Conservation (phyloP, 1,140 invertebrate genomes). For the Liolophura sinensis region DNA sequence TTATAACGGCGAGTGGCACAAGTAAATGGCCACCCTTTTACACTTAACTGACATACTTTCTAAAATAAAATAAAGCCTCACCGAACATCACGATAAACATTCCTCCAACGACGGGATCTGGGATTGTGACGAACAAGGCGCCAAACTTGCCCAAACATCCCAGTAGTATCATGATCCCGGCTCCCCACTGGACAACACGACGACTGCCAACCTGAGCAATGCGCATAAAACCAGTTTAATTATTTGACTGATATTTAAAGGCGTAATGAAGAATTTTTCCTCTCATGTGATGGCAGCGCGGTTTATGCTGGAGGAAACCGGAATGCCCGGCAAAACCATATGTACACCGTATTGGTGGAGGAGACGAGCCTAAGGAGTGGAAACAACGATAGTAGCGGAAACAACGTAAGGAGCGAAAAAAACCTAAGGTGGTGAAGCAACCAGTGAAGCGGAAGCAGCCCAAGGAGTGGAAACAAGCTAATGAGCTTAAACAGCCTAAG, state of each 20-base stretch:
- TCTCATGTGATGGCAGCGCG: too few relatives aligned
- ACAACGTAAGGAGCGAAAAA: too few relatives aligned
- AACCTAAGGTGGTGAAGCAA: too few relatives aligned
- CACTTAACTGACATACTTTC: neutral
- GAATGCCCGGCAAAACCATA: too few relatives aligned
- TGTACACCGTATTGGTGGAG: too few relatives aligned
- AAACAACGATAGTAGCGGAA: neutral
- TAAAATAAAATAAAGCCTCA: conserved; percentile 12
- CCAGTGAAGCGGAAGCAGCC: too few relatives aligned
- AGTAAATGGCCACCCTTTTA: neutral
- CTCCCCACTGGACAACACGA: conserved; percentile 80
- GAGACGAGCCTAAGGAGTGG: neutral
- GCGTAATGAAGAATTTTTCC: too few relatives aligned
- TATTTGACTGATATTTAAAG: too few relatives aligned
- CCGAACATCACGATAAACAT: conserved; percentile 86
- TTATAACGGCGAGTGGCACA: neutral
- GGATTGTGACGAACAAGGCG: conserved; percentile 83
- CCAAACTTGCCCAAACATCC: conserved; percentile 75
- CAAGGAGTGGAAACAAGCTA: too few relatives aligned
- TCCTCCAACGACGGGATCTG: conserved; percentile 83
- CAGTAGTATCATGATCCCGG: conserved; percentile 71
- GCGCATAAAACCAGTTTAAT: neutral
- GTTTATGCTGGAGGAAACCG: too few relatives aligned
- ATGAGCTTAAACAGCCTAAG: too few relatives aligned
- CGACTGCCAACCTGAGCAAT: conserved; percentile 74